These are phyloP conservation scores for Brienomyrus brachyistius DNA, from an alignment of 2,113 vertebrate genomes.

Conservation along the genomic window DNA sequence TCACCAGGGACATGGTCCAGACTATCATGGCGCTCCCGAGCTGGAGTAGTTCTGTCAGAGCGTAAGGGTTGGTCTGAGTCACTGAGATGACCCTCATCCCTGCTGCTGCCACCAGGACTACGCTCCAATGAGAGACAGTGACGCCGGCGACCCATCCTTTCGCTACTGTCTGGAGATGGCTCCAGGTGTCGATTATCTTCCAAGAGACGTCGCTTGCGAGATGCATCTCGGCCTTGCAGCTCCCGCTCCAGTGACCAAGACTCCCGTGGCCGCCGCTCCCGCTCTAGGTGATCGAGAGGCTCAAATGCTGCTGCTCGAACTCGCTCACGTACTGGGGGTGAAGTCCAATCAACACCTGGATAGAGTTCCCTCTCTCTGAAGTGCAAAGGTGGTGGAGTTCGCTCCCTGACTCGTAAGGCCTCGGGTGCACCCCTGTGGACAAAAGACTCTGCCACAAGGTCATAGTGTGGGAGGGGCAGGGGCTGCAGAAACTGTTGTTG, in stretches of 20 bases:
- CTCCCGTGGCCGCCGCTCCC: slow-evolving; percentile 72
- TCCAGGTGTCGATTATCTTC: slow-evolving; percentile 85
- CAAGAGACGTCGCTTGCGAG: slow-evolving; percentile 73
- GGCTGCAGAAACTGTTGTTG: slow-evolving; percentile 91
- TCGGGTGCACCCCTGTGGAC: slow-evolving; percentile 84
- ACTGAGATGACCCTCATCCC: slow-evolving; percentile 80
- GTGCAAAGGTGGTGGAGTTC: slow-evolving; percentile 85
- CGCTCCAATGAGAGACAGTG: slow-evolving; percentile 78
- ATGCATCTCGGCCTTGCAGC: slow-evolving; percentile 72
- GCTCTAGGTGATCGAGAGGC: slow-evolving; percentile 82
- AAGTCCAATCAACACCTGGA: slow-evolving; percentile 81
- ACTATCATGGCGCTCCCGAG: slow-evolving; percentile 70
- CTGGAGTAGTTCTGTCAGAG: slow-evolving; percentile 72
- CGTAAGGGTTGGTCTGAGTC: slow-evolving; percentile 80
- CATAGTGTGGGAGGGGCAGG: slow-evolving; percentile 83
- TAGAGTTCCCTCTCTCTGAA: slow-evolving; percentile 90
- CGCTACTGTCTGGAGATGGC: slow-evolving; percentile 82
- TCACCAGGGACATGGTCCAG: slow-evolving; percentile 72
- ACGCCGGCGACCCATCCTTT: slow-evolving; percentile 78
- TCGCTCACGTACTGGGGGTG: slow-evolving; percentile 78
- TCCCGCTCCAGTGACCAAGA: slow-evolving; percentile 92
- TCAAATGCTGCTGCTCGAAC: slow-evolving; percentile 75
- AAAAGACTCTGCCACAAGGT: slow-evolving; percentile 87
- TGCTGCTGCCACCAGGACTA: slow-evolving; percentile 80
- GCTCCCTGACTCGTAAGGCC: slow-evolving; percentile 78